Evolutionary conservation across 2,797 vertebrate genomes (phyloP), one percentile per base, ranked within the genome.

Genomic region (Morelia viridis): DNA sequence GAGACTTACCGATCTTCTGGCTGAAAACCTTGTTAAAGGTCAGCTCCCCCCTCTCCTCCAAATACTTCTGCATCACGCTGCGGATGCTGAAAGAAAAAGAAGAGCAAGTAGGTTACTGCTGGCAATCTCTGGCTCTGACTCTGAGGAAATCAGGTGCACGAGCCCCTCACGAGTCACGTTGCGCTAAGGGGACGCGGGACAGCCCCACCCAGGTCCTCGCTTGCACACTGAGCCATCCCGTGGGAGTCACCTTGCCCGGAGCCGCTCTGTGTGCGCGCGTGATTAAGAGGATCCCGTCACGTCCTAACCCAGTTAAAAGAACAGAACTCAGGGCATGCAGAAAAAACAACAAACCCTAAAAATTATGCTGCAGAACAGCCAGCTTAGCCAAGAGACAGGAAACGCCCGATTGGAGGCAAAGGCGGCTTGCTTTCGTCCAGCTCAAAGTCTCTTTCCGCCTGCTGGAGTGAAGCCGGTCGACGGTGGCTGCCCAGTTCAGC

Each of bases 51-150:
- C 99, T 98, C 93, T 99, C 99, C 96, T 98, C 98, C 1, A 99
- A 98, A 96, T 99, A 99, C 95, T 99, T 99, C 97, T 99, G 99
- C 99, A 99, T 99, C 95, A 99, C 99, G 19, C 99, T 99, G 96
- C 99, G 99, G 96, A 99, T 99, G 65, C 99, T 99, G 96, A n/a
- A 97, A 93, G 88, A 96, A 95, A 61, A 95, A 94, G 46, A 1
- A 62, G 2, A 0, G 50, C 35, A 1, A 19, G 1, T 0, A 28
- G 28, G 10, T 96, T 62, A 94, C 68, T 89, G 4, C 91, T 35
- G 1, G 90, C 41, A 41, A 41, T 41, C 41, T 41, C 71, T 1
- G 5, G 26, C 0, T 46, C 15, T 28, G 65, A 88, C 85, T 64
- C 58, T 1, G 9, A 8, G 4, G 2, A 86, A 35, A 15, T 28